phyloP scores from a whole-genome alignment of 1,140 invertebrate genomes.

The Heliconius eleuchia region DNA sequence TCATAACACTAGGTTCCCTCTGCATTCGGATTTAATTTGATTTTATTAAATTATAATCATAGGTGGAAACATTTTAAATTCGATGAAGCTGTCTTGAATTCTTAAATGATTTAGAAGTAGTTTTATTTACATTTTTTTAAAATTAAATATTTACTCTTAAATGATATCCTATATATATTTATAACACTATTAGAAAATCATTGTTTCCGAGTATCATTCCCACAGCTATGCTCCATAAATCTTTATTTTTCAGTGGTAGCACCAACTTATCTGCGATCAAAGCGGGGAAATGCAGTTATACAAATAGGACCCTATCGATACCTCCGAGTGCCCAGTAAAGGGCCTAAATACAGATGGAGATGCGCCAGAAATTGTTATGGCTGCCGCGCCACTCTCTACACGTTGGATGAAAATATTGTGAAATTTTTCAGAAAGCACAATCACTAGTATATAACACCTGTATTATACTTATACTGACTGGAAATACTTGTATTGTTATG shows the following conservation, averaged over 20 bases:
- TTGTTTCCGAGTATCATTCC: not conserved
- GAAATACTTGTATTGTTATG: not conserved
- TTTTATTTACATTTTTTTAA: too few relatives aligned
- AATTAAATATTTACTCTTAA: too few relatives aligned
- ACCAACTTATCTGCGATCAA: conserved; percentile 34
- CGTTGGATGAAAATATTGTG: conserved; percentile 39
- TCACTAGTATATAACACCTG: conserved; percentile 22
- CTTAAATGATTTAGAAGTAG: too few relatives aligned
- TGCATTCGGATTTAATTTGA: too few relatives aligned
- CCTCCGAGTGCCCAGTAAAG: conserved; percentile 37
- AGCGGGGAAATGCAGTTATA: conserved; percentile 37
- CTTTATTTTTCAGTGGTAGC: conserved; percentile 34
- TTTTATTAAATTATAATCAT: too few relatives aligned
- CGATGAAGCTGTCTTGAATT: too few relatives aligned
- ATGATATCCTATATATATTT: too few relatives aligned
- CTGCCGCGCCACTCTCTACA: conserved; percentile 45
- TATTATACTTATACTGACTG: not conserved
- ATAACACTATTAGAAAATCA: not conserved
- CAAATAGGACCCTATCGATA: conserved; percentile 41
- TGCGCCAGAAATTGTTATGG: conserved; percentile 38
- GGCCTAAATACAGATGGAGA: conserved; percentile 42
- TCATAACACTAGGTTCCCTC: too few relatives aligned
- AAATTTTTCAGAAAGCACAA: conserved; percentile 37
- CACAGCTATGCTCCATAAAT: conserved; percentile 1
- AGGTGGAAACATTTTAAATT: too few relatives aligned